Evolutionary conservation across 2,888 invertebrate genomes (phyloP).

Genomic region (Hyles lineata): DNA sequence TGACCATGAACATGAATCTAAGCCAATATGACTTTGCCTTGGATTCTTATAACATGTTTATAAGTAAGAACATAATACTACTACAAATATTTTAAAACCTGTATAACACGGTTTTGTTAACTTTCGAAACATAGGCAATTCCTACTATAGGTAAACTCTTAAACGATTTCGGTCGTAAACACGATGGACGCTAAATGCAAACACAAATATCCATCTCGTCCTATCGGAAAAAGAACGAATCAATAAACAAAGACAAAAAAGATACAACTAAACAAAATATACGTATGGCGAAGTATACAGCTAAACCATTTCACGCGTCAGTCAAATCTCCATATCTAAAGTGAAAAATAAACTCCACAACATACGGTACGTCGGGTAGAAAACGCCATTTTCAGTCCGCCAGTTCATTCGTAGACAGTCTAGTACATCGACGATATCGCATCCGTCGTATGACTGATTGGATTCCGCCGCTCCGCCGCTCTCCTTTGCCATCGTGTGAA

Average conservation of each 20-base stretch:
- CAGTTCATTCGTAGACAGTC: slow-evolving; percentile 61
- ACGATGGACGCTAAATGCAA: not conserved
- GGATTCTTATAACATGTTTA: too few relatives aligned
- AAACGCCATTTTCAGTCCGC: slow-evolving; percentile 71
- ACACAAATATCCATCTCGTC: not conserved
- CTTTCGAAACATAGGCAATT: too few relatives aligned
- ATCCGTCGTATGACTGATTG: slow-evolving; percentile 78
- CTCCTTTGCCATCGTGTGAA: slow-evolving; percentile 76
- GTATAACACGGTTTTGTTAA: too few relatives aligned
- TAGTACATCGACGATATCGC: slow-evolving; percentile 60
- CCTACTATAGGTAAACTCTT: too few relatives aligned
- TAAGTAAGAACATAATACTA: too few relatives aligned
- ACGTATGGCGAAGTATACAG: slow-evolving; percentile 29
- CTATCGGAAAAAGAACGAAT: not conserved
- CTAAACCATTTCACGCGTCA: slow-evolving; percentile 36
- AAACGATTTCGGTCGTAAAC: too few relatives aligned
- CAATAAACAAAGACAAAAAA: not conserved
- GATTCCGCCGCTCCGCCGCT: slow-evolving; percentile 63
- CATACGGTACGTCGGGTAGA: slow-evolving; percentile 47
- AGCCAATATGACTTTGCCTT: too few relatives aligned
- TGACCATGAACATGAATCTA: too few relatives aligned
- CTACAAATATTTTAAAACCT: too few relatives aligned
- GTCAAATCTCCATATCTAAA: slow-evolving; percentile 38
- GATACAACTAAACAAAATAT: slow-evolving; percentile 19
- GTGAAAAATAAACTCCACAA: slow-evolving; percentile 37